Evolutionary conservation across 2,888 invertebrate species (phyloP).

Genomic region (Eumerus sabulonum): DNA sequence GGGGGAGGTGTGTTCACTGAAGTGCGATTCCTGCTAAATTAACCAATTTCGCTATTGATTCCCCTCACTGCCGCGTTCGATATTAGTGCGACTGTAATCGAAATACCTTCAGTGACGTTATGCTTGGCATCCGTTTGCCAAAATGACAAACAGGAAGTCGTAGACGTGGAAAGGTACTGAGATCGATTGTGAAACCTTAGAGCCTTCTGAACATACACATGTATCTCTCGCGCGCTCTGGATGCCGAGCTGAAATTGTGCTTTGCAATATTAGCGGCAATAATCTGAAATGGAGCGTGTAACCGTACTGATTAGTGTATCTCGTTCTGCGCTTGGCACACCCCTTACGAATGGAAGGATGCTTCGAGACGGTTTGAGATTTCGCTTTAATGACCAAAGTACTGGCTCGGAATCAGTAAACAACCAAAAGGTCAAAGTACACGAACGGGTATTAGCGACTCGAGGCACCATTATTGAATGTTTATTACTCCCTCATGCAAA

Average conservation of each 20-base stretch:
- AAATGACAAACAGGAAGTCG: conserved; percentile 60
- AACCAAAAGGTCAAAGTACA: no score
- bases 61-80: neutral
- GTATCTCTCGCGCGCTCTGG: conserved; percentile 1
- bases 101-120: conserved; percentile 18
- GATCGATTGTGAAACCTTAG: neutral
- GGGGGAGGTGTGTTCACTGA: conserved; percentile 27
- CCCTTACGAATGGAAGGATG: conserved; percentile 13
- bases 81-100: conserved; percentile 13
- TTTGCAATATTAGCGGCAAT: conserved; percentile 54
- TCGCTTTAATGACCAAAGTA: conserved; percentile 32
- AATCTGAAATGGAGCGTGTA: conserved; percentile 61
- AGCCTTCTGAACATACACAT: no score
- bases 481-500: conserved; percentile 44
- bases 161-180: conserved; percentile 28
- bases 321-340: neutral
- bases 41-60: conserved; percentile 57
- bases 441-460: neutral
- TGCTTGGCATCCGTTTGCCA: conserved; percentile 44
- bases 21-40: conserved; percentile 52
- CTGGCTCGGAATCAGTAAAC: neutral
- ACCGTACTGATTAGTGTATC: conserved; percentile 53
- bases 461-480: conserved; percentile 40
- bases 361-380: conserved; percentile 28
- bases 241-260: conserved; percentile 34